These are phyloP conservation scores for Triplophysa yarkandensis DNA, from an alignment of 2,797 vertebrate genomes.

Conservation along the genomic window DNA sequence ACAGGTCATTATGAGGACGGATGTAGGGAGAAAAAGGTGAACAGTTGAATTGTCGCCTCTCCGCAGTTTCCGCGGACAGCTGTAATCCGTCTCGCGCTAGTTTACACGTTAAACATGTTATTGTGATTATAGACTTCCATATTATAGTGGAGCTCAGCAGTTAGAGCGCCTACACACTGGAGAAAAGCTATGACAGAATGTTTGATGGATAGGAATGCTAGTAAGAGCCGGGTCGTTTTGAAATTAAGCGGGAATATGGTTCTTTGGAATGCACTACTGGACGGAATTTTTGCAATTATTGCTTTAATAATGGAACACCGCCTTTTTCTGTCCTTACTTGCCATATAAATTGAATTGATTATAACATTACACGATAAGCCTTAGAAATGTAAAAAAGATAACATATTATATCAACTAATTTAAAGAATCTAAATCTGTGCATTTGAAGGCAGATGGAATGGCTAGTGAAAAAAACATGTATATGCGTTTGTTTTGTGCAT, in stretches of 20 bases:
- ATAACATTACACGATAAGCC: too few species aligned
- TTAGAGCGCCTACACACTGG: conserved; percentile 57
- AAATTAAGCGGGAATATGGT: not conserved
- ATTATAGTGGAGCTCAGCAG: conserved; percentile 59
- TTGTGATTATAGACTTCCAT: conserved; percentile 70
- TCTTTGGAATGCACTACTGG: not conserved
- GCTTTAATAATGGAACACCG: not conserved
- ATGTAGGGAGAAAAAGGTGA: conserved; percentile 78
- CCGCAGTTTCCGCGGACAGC: conserved; percentile 64
- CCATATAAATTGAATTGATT: too few species aligned
- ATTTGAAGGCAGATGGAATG: not conserved
- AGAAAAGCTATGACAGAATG: not conserved
- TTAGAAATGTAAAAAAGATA: not conserved
- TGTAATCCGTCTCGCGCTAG: conserved; percentile 72
- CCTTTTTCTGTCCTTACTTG: too few species aligned
- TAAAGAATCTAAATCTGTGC: not conserved
- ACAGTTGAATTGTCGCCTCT: conserved; percentile 67
- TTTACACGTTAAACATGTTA: conserved; percentile 81
- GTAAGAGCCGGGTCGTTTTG: not conserved
- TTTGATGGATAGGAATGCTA: not conserved
- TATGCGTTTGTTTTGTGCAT: not conserved
- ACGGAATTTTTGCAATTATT: not conserved
- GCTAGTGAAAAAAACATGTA: not conserved
- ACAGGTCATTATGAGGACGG: conserved; percentile 70
- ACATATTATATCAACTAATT: not conserved